Percentiles rank a stretch among this genome's conserved stretches.
These are phyloP conservation scores for Lota lota DNA, from an alignment of 2,113 vertebrate species.

Conservation along the genomic window DNA sequence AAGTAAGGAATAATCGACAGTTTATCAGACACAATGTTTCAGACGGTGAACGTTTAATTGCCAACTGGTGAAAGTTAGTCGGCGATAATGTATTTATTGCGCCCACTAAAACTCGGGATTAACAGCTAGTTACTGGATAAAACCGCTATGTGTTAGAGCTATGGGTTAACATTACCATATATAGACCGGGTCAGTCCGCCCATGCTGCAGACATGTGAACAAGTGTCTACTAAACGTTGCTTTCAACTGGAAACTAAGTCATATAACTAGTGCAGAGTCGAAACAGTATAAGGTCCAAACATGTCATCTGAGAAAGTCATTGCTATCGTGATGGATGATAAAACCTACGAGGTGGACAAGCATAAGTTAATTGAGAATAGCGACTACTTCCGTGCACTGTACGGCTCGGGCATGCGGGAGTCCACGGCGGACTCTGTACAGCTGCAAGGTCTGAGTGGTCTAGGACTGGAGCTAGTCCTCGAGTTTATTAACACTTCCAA, in stretches of 20 bases:
- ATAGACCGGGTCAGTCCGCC: too few relatives aligned
- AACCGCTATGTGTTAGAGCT: too few relatives aligned
- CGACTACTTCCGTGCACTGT: constrained; percentile 92
- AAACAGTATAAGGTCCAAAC: constrained; percentile 17
- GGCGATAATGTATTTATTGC: too few relatives aligned
- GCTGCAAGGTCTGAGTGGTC: constrained; percentile 85
- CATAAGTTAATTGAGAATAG: constrained; percentile 91
- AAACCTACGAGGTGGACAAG: constrained; percentile 86
- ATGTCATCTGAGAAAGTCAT: constrained; percentile 85
- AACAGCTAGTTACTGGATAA: too few relatives aligned
- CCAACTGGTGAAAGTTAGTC: too few relatives aligned
- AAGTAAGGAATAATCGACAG: too few relatives aligned
- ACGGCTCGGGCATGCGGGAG: constrained; percentile 94
- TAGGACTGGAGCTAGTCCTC: constrained; percentile 88
- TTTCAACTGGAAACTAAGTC: too few relatives aligned
- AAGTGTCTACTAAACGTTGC: constrained; percentile 3
- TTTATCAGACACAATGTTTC: too few relatives aligned
- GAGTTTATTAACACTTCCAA: constrained; percentile 89
- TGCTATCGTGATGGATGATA: constrained; percentile 85
- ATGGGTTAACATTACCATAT: too few relatives aligned
- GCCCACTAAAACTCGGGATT: too few relatives aligned
- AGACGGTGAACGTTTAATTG: too few relatives aligned
- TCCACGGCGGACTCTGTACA: constrained; percentile 85
- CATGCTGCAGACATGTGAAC: constrained; percentile 51
- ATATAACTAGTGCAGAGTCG: constrained; percentile 6